Conservation (phyloP, 2,113 vertebrate species). For the Pteropus alecto region DNA sequence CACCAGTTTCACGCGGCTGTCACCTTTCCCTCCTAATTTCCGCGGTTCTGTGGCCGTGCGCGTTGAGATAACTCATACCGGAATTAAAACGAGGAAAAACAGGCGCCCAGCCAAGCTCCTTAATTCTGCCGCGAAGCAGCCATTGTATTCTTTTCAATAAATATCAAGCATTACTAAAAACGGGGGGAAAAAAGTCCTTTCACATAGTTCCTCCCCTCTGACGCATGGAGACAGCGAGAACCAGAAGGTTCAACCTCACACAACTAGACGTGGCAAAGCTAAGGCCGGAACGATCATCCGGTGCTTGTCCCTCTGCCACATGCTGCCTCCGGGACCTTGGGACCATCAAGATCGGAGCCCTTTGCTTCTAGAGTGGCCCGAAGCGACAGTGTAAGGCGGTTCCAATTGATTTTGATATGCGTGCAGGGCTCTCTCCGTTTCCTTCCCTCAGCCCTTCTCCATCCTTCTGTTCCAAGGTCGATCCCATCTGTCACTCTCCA, state of each 20-base stretch:
- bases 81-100: background rate
- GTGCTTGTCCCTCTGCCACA: background rate
- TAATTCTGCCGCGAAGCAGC: background rate
- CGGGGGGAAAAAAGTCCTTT: background rate
- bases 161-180: background rate
- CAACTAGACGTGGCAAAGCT: background rate
- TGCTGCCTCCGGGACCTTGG: background rate
- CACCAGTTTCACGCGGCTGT: background rate
- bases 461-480: background rate
- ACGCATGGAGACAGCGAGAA: background rate
- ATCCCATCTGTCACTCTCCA: background rate
- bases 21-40: background rate
- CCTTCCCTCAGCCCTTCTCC: background rate
- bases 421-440: accelerated
- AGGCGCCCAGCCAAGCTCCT: background rate
- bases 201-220: background rate
- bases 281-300: background rate
- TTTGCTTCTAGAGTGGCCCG: background rate
- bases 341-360: background rate
- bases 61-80: background rate
- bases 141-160: background rate
- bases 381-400: background rate
- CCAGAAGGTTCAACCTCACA: background rate
- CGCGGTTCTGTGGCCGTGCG: background rate
- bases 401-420: background rate